Evolutionary conservation across 2,113 vertebrate species (phyloP), one percentile per base, ranked within the genome.

Genomic region (Polypterus bichir): DNA sequence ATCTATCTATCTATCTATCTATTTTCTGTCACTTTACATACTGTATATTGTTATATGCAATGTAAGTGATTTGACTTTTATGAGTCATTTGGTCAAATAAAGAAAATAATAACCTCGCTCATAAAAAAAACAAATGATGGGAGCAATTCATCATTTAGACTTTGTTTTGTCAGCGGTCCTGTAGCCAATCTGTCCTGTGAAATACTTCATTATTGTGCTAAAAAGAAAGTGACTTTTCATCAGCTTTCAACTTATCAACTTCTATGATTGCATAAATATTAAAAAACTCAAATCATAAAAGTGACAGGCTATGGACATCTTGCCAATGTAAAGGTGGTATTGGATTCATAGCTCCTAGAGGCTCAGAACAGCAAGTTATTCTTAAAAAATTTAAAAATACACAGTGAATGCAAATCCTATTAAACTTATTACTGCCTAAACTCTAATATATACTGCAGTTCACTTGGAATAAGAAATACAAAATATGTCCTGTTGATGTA

Each of bases 61-160:
- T 27, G 27, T 27, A 27, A 27, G 27, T 27, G 27, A 27, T 27
- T 27, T 76, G 88, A 87, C 85, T 81, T 27, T 76, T 77, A 71
- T 72, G 71, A 83, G 69, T 77, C 3, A 56, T 66, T 69, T 71
- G 71, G 75, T 27, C 72, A 68, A 78, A 73, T 75, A 74, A 72
- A 79, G 83, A 78, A 69, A 27, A 27, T 27, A 27, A 27, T 27
- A 27, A 27, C 27, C 27, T 27, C 27, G 27, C 27, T 27, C 27
- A 27, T 27, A 27, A 27, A n/a, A n/a, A n/a, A 27, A 27, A 27
- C 81, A 80, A 82, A 73, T 82, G 79, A 88, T 80, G 76, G 74
- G 71, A 62, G 73, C 68, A 81, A 86, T 90, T 81, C 87, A 89
- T 82, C 78, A 82, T 63, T 63, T n/a, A 65, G 69, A 47, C 54